Evolutionary conservation across 2,113 vertebrate genomes (phyloP), one percentile per base, ranked within the genome.

Genomic region (Microcebus lehilahytsara): DNA sequence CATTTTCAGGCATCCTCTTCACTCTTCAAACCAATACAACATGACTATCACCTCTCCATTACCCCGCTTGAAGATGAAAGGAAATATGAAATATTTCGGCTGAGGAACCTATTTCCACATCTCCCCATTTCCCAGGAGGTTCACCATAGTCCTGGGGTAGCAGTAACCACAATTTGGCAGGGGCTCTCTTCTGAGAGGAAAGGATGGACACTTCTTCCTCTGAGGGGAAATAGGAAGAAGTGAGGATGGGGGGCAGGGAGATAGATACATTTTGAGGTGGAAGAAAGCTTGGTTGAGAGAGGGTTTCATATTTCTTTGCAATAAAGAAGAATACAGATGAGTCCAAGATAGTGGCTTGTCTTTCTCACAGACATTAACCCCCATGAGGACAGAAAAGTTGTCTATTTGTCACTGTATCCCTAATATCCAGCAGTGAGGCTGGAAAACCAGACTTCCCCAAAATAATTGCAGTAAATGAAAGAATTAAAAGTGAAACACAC

Each of bases 231-330:
- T 0, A 10, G 49, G 46, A 6, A 40, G 11, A 46, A 37, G 34
- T 10, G 6, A 89, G 62, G 20, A 5, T 1, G 42, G 49, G 6
- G 23, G 27, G 7, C 60, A 66, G 4, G 1, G 1, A 3, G 6
- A 22, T 12, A 9, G 30, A 42, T 9, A 51, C 19, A 19, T 75
- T 42, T 17, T 53, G 51, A 79, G 9, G 19, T 58, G 3, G 34
- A 40, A 6, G 25, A 58, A 34, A 85, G 32, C 10, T 88, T 67
- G 19, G 3, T 6, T 46, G n/a, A 27, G 30, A 51, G 32, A 42
- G 23, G 22, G 16, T 60, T 91, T 85, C 19, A 72, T 95, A 81
- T 89, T 84, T 80, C 32, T 96, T 25, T 40, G 20, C 30, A 79
- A 66, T 60, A 53, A 80, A 72, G 49, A 94, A 80, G 49, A 84